Evolutionary conservation across 2,888 invertebrate genomes (phyloP), one percentile per base, ranked within the genome.

Genomic region (Pedicia rivosa): DNA sequence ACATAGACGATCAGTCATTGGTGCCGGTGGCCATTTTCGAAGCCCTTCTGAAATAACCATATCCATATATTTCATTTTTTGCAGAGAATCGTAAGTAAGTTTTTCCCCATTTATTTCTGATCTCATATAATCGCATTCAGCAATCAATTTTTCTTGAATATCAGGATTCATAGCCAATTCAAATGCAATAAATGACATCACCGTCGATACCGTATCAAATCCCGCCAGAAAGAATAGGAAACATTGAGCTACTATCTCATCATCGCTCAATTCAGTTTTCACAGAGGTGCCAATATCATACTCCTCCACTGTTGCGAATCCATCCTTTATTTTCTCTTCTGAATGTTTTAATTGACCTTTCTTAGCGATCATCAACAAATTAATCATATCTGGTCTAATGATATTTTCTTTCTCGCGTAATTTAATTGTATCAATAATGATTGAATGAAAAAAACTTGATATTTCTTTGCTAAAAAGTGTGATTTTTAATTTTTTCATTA

Each of bases 31-130:
- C 70, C 70, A 73, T 40, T 56, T 52, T 12, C 70, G 53, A 3
- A 70, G 50, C 0, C 59, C 44, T 47, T 71, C 70, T 48, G 68
- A 67, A 0, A 73, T 50, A 2, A 69, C 66, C 66, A 67, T 67
- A 41, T 70, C 70, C 53, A 72, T 52, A 36, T 68, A 68, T 8
- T 56, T 55, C 56, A 74, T 66, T 13, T 58, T 56, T 39, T 67
- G 63, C 20, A 72, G 58, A n/a, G 59, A 60, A 8, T 60, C 63
- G 27, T 66, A 67, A n/a, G n/a, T n/a, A n/a, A n/a, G 50, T 34
- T 65, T 65, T 3, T 65, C 61, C 0, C 55, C 59, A 17, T 56
- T 54, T n/a, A 53, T 47, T 10, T 62, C 61, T 2, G 48, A 48
- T 6, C 65, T 55, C 9, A 62, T 47, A 9, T 65, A 60, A 26